These are phyloP conservation scores for Pseudorhombus dupliciocellatus DNA, from an alignment of 2,113 vertebrate genomes.

Conservation along the genomic window DNA sequence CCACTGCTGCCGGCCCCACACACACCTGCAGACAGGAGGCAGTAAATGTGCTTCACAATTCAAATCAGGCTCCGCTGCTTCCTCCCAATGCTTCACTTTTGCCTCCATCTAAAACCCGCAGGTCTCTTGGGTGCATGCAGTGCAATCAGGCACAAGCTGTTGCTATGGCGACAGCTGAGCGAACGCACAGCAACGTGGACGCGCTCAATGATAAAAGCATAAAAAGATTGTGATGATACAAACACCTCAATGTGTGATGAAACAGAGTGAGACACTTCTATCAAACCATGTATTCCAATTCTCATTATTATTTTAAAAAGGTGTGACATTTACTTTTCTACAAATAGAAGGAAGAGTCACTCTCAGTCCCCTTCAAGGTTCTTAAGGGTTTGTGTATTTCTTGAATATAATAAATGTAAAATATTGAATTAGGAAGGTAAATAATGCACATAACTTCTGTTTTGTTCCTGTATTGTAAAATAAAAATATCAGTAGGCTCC, in stretches of 20 bases:
- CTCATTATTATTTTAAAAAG: too few relatives aligned
- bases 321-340: too few relatives aligned
- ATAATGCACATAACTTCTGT: too few relatives aligned
- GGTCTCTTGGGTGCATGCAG: constrained; percentile 10
- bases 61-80: neutral
- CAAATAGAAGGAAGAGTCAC: too few relatives aligned
- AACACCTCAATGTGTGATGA: neutral
- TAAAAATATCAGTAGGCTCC: neutral
- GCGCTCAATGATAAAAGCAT: neutral
- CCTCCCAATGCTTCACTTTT: constrained; percentile 1
- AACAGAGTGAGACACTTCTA: neutral
- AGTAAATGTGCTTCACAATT: neutral
- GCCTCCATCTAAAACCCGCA: neutral
- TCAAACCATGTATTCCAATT: neutral
- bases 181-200: neutral
- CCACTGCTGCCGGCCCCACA: constrained; percentile 1
- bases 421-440: too few relatives aligned
- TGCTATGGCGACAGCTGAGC: constrained; percentile 53
- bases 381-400: neutral
- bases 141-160: constrained; percentile 54
- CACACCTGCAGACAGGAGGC: neutral
- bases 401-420: neutral
- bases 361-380: too few relatives aligned
- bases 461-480: too few relatives aligned
- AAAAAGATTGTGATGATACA: neutral